Evolutionary conservation across 2,113 vertebrate species (phyloP).

Genomic region (Triplophysa dalaica): DNA sequence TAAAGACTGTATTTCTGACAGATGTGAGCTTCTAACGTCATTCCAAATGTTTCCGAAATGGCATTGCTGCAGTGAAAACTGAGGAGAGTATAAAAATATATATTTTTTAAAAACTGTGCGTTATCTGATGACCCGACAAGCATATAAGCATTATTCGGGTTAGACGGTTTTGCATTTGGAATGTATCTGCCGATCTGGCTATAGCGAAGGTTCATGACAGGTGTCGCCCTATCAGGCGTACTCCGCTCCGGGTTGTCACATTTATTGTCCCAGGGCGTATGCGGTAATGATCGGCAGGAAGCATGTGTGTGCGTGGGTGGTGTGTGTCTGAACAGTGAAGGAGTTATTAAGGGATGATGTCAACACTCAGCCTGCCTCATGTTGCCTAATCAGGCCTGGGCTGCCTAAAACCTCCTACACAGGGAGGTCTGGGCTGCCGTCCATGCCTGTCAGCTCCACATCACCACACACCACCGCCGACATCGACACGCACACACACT

Average conservation of each 20-base stretch:
- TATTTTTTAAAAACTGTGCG: background rate
- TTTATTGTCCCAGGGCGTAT: conserved; percentile 48
- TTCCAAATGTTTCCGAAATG: conserved; percentile 6
- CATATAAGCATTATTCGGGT: too few species aligned
- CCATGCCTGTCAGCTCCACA: conserved; percentile 52
- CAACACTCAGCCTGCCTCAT: conserved; percentile 52
- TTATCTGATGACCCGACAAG: too few species aligned
- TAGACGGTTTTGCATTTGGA: background rate
- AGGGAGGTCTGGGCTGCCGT: conserved; percentile 52
- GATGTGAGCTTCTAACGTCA: conserved; percentile 10
- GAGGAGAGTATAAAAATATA: background rate
- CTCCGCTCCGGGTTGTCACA: conserved; percentile 29
- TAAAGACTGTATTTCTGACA: conserved; percentile 20
- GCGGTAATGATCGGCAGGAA: conserved; percentile 41
- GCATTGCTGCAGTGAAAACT: conserved; percentile 1
- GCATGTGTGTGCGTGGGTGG: conserved; percentile 34
- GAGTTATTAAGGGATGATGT: conserved; percentile 55
- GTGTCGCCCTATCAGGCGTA: conserved; percentile 31
- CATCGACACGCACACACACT: conserved; percentile 9
- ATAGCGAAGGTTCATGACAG: conserved; percentile 35
- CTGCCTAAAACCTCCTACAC: conserved; percentile 37
- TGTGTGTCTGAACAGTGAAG: conserved; percentile 11
- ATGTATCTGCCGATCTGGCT: background rate
- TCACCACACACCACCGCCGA: conserved; percentile 34
- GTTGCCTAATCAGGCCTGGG: conserved; percentile 43